Evolutionary conservation across 2,113 vertebrate genomes (phyloP).

Genomic region (Microtus oregoni): DNA sequence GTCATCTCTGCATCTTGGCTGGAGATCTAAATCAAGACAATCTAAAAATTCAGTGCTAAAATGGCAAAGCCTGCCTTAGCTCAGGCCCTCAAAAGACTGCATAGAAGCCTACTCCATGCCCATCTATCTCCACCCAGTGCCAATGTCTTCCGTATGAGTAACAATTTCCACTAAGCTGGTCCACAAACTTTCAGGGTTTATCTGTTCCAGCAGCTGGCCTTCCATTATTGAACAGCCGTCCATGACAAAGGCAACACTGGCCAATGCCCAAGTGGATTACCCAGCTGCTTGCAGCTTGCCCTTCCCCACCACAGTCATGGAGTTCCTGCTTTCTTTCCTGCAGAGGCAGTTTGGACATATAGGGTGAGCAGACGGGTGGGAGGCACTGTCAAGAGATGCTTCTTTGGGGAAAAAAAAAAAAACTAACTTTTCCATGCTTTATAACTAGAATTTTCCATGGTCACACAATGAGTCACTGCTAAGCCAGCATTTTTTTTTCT

Average conservation of each 20-base stretch:
- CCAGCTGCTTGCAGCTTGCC: not conserved
- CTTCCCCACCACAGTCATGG: not conserved
- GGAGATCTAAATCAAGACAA: not conserved
- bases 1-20: not conserved
- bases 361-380: not conserved
- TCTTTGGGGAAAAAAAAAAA: constrained; percentile 63
- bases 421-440: constrained; percentile 52
- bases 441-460: constrained; percentile 64
- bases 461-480: constrained; percentile 68
- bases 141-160: not conserved
- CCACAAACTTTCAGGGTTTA: not conserved
- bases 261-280: not conserved
- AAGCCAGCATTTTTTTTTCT: not conserved
- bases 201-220: constrained; percentile 51
- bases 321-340: not conserved
- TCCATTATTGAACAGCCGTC: not conserved
- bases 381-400: not conserved
- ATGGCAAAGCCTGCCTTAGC: not conserved
- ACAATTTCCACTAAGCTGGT: constrained; percentile 13
- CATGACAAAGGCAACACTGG: not conserved
- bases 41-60: not conserved
- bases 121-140: not conserved
- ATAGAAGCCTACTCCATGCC: not conserved
- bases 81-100: not conserved
- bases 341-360: not conserved